Evolutionary conservation across 2,113 vertebrate species (phyloP), one percentile per base, ranked within the genome.

Genomic region (human): DNA sequence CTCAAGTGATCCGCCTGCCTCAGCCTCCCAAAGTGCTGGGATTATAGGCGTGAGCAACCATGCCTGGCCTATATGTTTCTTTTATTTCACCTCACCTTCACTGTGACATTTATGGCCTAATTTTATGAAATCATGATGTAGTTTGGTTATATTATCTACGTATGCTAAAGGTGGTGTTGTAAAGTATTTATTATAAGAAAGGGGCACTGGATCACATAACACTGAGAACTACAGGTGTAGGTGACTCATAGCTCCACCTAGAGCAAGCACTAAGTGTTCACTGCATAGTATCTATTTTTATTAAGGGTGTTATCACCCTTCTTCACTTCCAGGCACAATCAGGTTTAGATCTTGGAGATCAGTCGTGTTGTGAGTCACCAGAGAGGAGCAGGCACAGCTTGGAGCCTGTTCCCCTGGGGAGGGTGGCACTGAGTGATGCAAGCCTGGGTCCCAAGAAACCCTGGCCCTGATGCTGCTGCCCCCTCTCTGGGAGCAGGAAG

Each of bases 131-230:
- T 14, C 32, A 27, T 25, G n/a, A 57, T 50, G 35, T 72, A n/a
- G 48, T 12, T 61, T 92, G 73, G 35, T 89, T 85, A 35, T 45
- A 30, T 64, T 78, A 90, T 66, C 68, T 83, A 35, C 30, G 14
- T 82, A 85, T 90, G 61, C 55, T 72, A 38, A 78, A 86, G 52
- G 66, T 78, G 30, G 25, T 16, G 8, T 8, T 61, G 3, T 30
- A 59, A 87, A 87, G 43, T 86, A 84, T 89, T 80, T 83, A 40
- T n/a, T 70, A 12, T 52, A 82, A 86, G 35, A 75, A 92, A 93
- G 14, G 10, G 20, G 20, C 75, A 45, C 22, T 40, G 17, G 18
- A 64, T 61, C 50, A 30, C 20, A 43, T 61, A 55, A 84, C 43
- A 35, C 40, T 64, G 59, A 95, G 45, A 97, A 73, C n/a, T 72